A percentile compares a stretch with the other conserved stretches of the same genome.
phyloP scores from a whole-genome alignment of 2,797 vertebrate species.

The Poeciliopsis turneri region DNA sequence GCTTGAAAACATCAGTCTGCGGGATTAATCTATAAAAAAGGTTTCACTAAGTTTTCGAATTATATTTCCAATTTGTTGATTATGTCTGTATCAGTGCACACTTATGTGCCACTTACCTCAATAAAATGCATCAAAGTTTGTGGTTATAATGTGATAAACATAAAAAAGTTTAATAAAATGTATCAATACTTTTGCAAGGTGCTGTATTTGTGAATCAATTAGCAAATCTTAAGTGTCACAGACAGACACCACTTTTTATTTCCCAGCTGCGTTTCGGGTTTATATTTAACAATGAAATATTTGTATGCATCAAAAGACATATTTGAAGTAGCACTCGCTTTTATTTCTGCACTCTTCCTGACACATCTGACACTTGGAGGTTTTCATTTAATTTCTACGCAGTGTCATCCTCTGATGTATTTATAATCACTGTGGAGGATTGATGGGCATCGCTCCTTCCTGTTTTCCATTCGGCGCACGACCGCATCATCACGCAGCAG shows the following conservation, averaged over 20 bases:
- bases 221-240: not conserved
- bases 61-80: not conserved
- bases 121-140: not conserved
- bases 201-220: not conserved
- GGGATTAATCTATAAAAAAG: not conserved
- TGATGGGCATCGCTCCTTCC: slow-evolving; percentile 15
- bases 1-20: not conserved
- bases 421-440: slow-evolving; percentile 14
- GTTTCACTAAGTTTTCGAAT: not conserved
- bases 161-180: not conserved
- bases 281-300: not conserved
- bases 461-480: slow-evolving; percentile 34
- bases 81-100: not conserved
- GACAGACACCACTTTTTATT: not conserved
- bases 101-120: not conserved
- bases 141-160: not conserved
- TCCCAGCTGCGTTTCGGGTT: not conserved
- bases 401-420: slow-evolving; percentile 17
- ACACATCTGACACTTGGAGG: not conserved
- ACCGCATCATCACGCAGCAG: slow-evolving; percentile 56
- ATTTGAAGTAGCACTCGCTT: not conserved
- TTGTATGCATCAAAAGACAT: not conserved
- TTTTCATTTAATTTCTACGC: not conserved
- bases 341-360: not conserved
- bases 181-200: not conserved